Base-by-base conservation (phyloP, 1,140 invertebrate species). In the Zelostemma sp. region DNA sequence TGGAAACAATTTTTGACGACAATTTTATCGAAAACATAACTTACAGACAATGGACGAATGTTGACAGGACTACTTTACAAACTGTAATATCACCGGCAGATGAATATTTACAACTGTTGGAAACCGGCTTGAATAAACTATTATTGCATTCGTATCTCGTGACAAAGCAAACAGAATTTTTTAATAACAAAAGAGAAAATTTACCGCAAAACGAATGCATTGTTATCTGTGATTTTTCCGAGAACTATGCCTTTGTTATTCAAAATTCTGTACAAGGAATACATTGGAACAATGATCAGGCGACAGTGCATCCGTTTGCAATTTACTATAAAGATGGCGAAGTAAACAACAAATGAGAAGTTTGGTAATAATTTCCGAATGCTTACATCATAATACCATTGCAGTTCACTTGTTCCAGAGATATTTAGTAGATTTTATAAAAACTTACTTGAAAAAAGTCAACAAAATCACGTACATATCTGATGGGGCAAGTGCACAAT, bases 1-100 rank as follows among this genome's bases (percentile, higher is more conserved):
- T 55, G n/a, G n/a, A n/a, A n/a, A n/a, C n/a, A n/a, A n/a, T n/a
- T n/a, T n/a, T n/a, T n/a, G n/a, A n/a, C n/a, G 49, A 65, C 40
- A 50, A 50, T 41, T 25, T 38, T 8, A 61, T 75, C 60, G 73
- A 76, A 25, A 51, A 47, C 25, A 61, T 77, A 9, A 58, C 45
- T 6, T 76, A 72, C 45, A 54, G 73, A 58, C 51, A 66, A 21
- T 76, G 75, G 72, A n/a, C n/a, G n/a, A n/a, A n/a, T n/a, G n/a
- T n/a, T n/a, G n/a, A n/a, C n/a, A n/a, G n/a, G n/a, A n/a, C n/a
- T n/a, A n/a, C n/a, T n/a, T n/a, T n/a, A n/a, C n/a, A n/a, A n/a
- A n/a, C n/a, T n/a, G n/a, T n/a, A 19, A 43, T 53, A n/a, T 53
- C 51, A 43, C 21, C 56, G 15, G 54, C 55, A 14, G 31, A 66